Evolutionary conservation across 2,888 invertebrate species (phyloP).

Genomic region (Euclidia mi): DNA sequence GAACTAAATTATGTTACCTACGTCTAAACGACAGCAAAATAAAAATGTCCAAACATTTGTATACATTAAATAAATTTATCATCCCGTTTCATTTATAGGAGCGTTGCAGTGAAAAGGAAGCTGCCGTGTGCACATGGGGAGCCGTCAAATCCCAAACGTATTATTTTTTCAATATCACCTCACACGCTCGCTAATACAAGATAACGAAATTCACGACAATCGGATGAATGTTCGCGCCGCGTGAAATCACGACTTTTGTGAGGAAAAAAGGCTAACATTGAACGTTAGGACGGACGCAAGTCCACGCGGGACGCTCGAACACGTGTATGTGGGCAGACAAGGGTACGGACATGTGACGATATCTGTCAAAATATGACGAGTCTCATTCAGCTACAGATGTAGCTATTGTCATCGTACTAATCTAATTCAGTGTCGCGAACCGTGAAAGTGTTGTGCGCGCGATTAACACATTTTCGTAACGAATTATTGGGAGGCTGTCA

Average conservation of each 20-base stretch:
- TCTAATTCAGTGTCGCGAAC: conserved; percentile 85
- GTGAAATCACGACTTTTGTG: conserved; percentile 88
- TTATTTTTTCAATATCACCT: conserved; percentile 88
- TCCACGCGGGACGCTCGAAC: conserved; percentile 78
- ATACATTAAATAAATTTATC: conserved; percentile 90
- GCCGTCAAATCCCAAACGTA: conserved; percentile 88
- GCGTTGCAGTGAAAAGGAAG: conserved; percentile 85
- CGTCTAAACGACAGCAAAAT: conserved; percentile 88
- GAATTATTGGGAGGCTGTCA: conserved; percentile 89
- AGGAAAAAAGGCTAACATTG: conserved; percentile 74
- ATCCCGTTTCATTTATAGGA: conserved; percentile 85
- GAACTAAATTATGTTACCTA: conserved; percentile 89
- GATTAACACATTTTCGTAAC: conserved; percentile 89
- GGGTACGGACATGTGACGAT: conserved; percentile 81
- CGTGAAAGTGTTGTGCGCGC: conserved; percentile 83
- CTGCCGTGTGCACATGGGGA: conserved; percentile 87
- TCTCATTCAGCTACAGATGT: conserved; percentile 86
- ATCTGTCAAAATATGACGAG: conserved; percentile 90
- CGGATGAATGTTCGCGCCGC: conserved; percentile 88
- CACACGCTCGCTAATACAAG: conserved; percentile 84
- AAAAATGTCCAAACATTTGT: conserved; percentile 90
- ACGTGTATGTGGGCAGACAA: conserved; percentile 88
- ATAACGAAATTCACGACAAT: conserved; percentile 88
- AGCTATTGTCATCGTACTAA: conserved; percentile 85
- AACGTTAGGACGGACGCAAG: conserved; percentile 64